Evolutionary conservation across 1,140 invertebrate species (phyloP).

Genomic region (Aphelinus atriplicis): DNA sequence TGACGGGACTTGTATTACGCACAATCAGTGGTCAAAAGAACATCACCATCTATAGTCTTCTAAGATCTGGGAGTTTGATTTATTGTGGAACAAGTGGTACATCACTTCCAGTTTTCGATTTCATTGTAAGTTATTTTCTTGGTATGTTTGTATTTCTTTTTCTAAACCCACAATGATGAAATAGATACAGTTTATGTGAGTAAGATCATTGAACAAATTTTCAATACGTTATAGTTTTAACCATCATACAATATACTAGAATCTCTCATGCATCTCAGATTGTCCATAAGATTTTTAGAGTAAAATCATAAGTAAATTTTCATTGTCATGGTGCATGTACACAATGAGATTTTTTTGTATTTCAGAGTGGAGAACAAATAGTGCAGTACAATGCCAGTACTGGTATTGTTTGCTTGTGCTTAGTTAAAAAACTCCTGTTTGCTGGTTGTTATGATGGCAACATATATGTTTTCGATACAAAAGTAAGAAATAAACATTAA

Average conservation of each 20-base stretch:
- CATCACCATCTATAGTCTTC: slow-evolving; percentile 74
- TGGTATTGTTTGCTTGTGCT: slow-evolving; percentile 73
- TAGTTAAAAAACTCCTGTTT: slow-evolving; percentile 69
- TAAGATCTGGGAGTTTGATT: slow-evolving; percentile 71
- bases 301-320: neutral
- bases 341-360: slow-evolving; percentile 11
- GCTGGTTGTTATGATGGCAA: slow-evolving; percentile 77
- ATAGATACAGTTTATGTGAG: too few species aligned
- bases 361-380: slow-evolving; percentile 70
- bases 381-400: slow-evolving; percentile 70
- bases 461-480: slow-evolving; percentile 73
- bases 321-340: neutral
- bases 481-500: slow-evolving; percentile 44
- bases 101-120: slow-evolving; percentile 75
- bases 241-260: too few species aligned
- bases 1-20: slow-evolving; percentile 71
- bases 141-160: slow-evolving; percentile 19
- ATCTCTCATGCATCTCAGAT: too few species aligned
- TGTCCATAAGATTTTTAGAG: too few species aligned
- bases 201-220: too few species aligned
- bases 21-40: slow-evolving; percentile 69
- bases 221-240: too few species aligned
- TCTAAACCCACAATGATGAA: too few species aligned
- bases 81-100: slow-evolving; percentile 76
- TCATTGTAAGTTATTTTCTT: slow-evolving; percentile 65